Base-by-base conservation (phyloP, 2,113 vertebrate genomes). In the Cynocephalus volans region DNA sequence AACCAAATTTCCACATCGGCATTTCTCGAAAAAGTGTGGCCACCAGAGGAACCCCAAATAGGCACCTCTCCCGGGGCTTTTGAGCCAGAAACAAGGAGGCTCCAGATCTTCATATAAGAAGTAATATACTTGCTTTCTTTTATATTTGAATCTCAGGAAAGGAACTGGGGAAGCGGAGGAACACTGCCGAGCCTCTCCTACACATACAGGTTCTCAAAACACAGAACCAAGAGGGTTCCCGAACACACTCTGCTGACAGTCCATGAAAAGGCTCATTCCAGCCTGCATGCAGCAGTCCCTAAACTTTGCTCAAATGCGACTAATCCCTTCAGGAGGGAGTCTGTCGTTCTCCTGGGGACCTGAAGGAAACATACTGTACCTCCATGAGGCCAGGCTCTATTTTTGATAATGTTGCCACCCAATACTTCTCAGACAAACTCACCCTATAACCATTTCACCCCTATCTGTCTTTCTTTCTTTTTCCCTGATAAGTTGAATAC, bases 11-110 rank as follows among this genome's bases (percentile, higher is more conserved):
- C 93, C 95, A 94, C 69, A 65, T 92, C 48, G 84, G 52, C 67
- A 86, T 94, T 98, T 97, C 85, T 86, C 90, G 56, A 86, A 87
- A 88, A 97, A 87, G 18, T 19, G 82, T 77, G 56, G 48, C 79
- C 64, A 93, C 86, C 81, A 62, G 72, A 93, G 72, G 41, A 94
- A 77, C 31, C 94, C 79, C 33, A 58, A 81, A 93, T 28, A 88
- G 28, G 9, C 10, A 36, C 50, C 50, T 94, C 41, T 85, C 64
- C 41, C 19, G 23, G 54, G n/a, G 69, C 45, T 96, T 81, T 18
- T 58, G 14, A 69, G 21, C 41, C 77, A 76, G 31, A 36, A 18
- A 60, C 21, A 8, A 24, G 87, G 75, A 70, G 73, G 26, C 60
- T 79, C 31, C 19, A 1, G 45, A 8, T 70, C 48, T 83, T 91